Evolutionary conservation across 2,888 invertebrate species (phyloP).

Genomic region (Dichetophora obliterata): DNA sequence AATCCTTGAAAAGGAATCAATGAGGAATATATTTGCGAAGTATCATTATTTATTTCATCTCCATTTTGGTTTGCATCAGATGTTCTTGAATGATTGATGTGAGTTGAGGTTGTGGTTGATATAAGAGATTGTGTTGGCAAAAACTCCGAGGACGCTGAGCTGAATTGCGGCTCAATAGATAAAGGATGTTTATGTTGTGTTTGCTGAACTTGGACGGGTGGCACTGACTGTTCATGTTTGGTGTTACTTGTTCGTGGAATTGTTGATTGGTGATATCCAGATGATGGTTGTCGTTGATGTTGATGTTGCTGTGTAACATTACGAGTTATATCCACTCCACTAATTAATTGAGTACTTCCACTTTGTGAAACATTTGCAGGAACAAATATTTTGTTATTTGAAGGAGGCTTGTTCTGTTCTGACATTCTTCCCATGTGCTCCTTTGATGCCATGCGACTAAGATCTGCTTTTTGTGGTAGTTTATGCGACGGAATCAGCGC

Average conservation of each 20-base stretch:
- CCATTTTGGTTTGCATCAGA: slow-evolving; percentile 39
- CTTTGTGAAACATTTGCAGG: slow-evolving; percentile 42
- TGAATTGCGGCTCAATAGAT: slow-evolving; percentile 36
- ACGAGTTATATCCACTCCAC: slow-evolving; percentile 47
- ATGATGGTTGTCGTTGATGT: slow-evolving; percentile 37
- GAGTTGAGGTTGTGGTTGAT: slow-evolving; percentile 31
- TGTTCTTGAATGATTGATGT: slow-evolving; percentile 6
- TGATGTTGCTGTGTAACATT: slow-evolving; percentile 50
- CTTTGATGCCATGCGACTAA: slow-evolving; percentile 49
- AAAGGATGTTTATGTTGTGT: slow-evolving; percentile 46
- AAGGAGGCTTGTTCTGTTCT: slow-evolving; percentile 36
- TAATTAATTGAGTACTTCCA: slow-evolving; percentile 42
- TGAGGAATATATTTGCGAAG: slow-evolving; percentile 54
- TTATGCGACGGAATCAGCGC: slow-evolving; percentile 53
- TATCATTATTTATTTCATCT: slow-evolving; percentile 55
- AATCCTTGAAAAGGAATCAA: slow-evolving; percentile 44
- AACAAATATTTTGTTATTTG: slow-evolving; percentile 57
- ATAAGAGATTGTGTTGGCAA: slow-evolving; percentile 38
- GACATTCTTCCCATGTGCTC: slow-evolving; percentile 47
- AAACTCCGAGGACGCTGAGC: slow-evolving; percentile 37
- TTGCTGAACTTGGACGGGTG: slow-evolving; percentile 57
- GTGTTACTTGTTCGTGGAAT: slow-evolving; percentile 52
- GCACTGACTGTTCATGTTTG: slow-evolving; percentile 59
- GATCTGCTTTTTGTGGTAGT: slow-evolving; percentile 56
- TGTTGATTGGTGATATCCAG: slow-evolving; percentile 52